Percentiles rank a stretch among this genome's conserved stretches.
Conservation (phyloP, 2,113 vertebrate genomes). For the Melanerpes formicivorus region DNA sequence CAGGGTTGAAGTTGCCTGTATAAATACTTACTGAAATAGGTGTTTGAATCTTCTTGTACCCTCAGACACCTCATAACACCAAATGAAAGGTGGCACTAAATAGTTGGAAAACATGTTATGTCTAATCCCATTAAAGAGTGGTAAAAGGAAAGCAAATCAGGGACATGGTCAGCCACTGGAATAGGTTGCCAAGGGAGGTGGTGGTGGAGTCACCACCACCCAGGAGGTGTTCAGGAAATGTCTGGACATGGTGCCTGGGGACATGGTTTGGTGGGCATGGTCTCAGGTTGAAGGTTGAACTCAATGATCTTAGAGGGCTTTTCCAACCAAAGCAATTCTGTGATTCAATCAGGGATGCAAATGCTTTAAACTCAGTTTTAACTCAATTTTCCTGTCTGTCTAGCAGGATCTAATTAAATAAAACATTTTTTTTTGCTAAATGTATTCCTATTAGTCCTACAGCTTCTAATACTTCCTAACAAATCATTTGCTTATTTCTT, state of each 20-base stretch:
- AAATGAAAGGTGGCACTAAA: background rate
- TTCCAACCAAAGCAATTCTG: too few relatives aligned
- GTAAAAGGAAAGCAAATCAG: background rate
- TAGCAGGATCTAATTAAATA: background rate
- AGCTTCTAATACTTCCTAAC: background rate
- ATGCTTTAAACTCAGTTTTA: background rate
- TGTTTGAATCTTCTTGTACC: background rate
- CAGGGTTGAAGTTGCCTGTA: background rate
- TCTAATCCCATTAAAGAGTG: background rate
- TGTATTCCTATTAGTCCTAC: background rate
- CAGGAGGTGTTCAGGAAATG: too few relatives aligned
- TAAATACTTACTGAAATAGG: background rate
- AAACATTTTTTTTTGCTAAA: background rate
- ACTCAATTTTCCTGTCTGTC: background rate
- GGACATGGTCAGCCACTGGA: too few relatives aligned
- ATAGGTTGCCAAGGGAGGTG: too few relatives aligned
- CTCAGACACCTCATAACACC: background rate
- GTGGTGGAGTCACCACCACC: too few relatives aligned
- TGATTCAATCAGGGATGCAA: background rate
- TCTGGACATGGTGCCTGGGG: too few relatives aligned
- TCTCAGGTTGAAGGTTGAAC: too few relatives aligned
- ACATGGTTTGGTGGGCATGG: too few relatives aligned
- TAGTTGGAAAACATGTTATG: background rate
- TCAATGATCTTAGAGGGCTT: too few relatives aligned
- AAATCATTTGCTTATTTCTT: background rate